Conservation (phyloP, 2,113 vertebrate genomes). For the Hiodon alosoides region DNA sequence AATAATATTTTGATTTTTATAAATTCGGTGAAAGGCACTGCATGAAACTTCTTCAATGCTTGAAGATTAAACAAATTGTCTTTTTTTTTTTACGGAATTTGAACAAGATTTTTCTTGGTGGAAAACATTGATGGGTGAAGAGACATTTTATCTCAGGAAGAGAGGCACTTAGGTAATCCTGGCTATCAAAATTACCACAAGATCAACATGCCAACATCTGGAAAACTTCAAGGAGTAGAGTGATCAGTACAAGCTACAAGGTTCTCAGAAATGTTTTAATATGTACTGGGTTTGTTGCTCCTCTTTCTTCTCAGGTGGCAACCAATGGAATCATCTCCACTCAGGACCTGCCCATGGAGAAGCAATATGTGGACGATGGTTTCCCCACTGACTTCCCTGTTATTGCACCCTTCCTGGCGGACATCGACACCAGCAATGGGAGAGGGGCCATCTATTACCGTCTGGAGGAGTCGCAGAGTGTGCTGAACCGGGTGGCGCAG, state of each 20-base stretch:
- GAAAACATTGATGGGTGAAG: too few species aligned
- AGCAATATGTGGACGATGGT: slow-evolving; percentile 92
- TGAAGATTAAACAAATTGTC: too few species aligned
- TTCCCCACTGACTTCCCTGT: slow-evolving; percentile 92
- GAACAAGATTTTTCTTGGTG: too few species aligned
- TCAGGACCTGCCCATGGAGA: slow-evolving; percentile 90
- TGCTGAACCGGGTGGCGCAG: slow-evolving; percentile 61
- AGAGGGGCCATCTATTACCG: slow-evolving; percentile 80
- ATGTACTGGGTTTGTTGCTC: not conserved
- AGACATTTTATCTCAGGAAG: not conserved
- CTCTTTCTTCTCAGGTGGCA: slow-evolving; percentile 69
- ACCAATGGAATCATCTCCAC: slow-evolving; percentile 95
- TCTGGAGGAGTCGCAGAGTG: slow-evolving; percentile 64
- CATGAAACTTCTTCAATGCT: too few species aligned
- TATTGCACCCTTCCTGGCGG: slow-evolving; percentile 87
- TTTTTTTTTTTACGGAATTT: too few species aligned
- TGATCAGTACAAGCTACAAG: too few species aligned
- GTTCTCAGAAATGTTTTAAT: too few species aligned
- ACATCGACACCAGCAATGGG: slow-evolving; percentile 82
- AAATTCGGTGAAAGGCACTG: too few species aligned
- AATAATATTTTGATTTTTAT: too few species aligned
- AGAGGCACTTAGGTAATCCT: not conserved
- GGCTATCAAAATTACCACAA: too few species aligned
- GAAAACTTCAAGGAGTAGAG: too few species aligned
- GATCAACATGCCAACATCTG: too few species aligned